These are phyloP conservation scores for Tromatobia lineatoria DNA, from an alignment of 2,888 invertebrate genomes.

Conservation along the genomic window DNA sequence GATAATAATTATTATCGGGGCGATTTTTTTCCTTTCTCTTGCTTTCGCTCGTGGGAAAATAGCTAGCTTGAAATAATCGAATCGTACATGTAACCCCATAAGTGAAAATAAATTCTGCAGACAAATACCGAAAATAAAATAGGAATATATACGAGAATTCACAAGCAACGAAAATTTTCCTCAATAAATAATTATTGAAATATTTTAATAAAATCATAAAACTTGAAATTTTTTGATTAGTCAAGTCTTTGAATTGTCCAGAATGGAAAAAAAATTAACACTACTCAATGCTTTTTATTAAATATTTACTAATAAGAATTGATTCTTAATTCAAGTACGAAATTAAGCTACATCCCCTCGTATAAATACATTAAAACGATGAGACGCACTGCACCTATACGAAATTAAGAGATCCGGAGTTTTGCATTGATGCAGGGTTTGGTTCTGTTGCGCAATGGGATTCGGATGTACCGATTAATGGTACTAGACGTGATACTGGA, in stretches of 20 bases:
- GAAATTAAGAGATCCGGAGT: constrained; percentile 49
- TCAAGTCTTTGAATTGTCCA: too few species aligned
- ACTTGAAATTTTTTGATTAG: too few species aligned
- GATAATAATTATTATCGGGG: constrained; percentile 58
- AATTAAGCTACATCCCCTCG: background rate
- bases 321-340: background rate
- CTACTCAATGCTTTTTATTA: background rate
- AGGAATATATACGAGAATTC: too few species aligned
- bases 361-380: background rate
- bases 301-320: background rate
- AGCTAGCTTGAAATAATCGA: constrained; percentile 6
- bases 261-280: too few species aligned
- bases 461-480: constrained; percentile 58
- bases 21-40: background rate
- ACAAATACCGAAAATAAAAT: too few species aligned
- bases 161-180: background rate
- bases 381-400: constrained; percentile 16
- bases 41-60: constrained; percentile 23
- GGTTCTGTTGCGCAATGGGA: background rate
- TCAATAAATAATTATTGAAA: background rate
- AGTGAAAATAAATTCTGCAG: too few species aligned
- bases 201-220: too few species aligned
- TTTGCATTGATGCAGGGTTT: constrained; percentile 2
- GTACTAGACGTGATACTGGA: constrained; percentile 26
- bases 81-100: too few species aligned